These are phyloP conservation scores for Atrina japonica DNA, from an alignment of 2,888 invertebrate genomes.

Conservation along the genomic window DNA sequence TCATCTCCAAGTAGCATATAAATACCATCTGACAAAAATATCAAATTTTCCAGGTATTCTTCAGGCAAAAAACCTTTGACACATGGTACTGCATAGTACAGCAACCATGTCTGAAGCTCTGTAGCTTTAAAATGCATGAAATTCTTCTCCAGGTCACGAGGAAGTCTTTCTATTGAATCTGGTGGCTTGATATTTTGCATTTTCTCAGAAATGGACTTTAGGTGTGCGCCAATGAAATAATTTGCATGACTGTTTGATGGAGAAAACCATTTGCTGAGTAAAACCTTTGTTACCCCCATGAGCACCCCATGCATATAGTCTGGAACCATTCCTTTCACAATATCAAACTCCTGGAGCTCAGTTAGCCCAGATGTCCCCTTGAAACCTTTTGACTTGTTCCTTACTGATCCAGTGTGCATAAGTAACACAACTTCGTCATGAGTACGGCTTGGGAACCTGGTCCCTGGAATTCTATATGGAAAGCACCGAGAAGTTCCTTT, in stretches of 20 bases:
- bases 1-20: too few species aligned
- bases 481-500: constrained; percentile 7
- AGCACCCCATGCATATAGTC: constrained; percentile 43
- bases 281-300: constrained; percentile 31
- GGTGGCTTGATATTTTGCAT: too few species aligned
- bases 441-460: neutral
- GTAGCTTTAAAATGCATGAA: constrained; percentile 53
- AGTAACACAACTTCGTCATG: neutral
- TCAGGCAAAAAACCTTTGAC: constrained; percentile 43
- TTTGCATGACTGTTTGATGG: too few species aligned
- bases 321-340: constrained; percentile 40
- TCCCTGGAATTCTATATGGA: constrained; percentile 9
- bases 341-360: too few species aligned
- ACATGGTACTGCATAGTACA: constrained; percentile 50
- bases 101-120: constrained; percentile 51
- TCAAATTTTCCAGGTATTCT: too few species aligned
- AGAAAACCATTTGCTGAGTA: constrained; percentile 42
- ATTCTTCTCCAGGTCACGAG: constrained; percentile 51
- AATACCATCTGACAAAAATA: too few species aligned
- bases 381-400: constrained; percentile 44
- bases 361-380: constrained; percentile 42
- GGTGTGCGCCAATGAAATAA: too few species aligned
- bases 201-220: too few species aligned
- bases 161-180: constrained; percentile 47
- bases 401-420: constrained; percentile 29